These are phyloP conservation scores for Nibea albiflora DNA, from an alignment of 2,113 vertebrate genomes.

Conservation along the genomic window DNA sequence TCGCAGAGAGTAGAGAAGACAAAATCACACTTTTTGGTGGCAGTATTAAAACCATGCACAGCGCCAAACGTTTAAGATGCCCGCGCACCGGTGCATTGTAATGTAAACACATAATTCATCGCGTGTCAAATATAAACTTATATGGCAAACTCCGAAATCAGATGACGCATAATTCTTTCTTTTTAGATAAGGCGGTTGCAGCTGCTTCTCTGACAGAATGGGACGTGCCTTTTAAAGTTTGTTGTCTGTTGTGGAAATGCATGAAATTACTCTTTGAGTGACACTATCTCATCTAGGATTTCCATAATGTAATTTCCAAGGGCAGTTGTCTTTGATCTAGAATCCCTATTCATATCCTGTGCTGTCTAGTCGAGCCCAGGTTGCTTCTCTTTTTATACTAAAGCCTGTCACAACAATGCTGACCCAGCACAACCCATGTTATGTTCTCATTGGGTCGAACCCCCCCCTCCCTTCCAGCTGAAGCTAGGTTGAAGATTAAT, in stretches of 20 bases:
- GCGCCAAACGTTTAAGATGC: constrained; percentile 38
- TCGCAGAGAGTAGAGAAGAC: constrained; percentile 43
- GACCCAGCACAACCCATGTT: constrained; percentile 60
- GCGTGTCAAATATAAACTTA: constrained; percentile 59
- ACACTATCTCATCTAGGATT: constrained; percentile 80
- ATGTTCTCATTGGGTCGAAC: constrained; percentile 19
- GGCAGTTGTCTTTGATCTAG: constrained; percentile 80
- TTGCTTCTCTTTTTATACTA: constrained; percentile 62
- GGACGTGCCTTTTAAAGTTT: constrained; percentile 69
- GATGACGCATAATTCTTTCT: constrained; percentile 46
- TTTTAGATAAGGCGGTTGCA: constrained; percentile 55
- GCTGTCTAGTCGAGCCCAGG: constrained; percentile 67
- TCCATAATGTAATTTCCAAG: constrained; percentile 83
- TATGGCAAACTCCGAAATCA: constrained; percentile 58
- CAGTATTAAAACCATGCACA: constrained; percentile 28
- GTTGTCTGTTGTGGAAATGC: constrained; percentile 67
- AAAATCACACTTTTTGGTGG: constrained; percentile 54
- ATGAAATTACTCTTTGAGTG: constrained; percentile 78
- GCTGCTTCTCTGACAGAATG: constrained; percentile 44
- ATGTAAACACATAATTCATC: constrained; percentile 55
- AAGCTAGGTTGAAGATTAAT: constrained; percentile 42
- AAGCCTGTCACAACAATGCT: constrained; percentile 72
- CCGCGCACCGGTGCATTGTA: constrained; percentile 30
- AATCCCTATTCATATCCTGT: constrained; percentile 80
- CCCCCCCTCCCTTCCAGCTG: background rate